phyloP scores from a whole-genome alignment of 1,140 invertebrate species.

The Heliconius melpomene region DNA sequence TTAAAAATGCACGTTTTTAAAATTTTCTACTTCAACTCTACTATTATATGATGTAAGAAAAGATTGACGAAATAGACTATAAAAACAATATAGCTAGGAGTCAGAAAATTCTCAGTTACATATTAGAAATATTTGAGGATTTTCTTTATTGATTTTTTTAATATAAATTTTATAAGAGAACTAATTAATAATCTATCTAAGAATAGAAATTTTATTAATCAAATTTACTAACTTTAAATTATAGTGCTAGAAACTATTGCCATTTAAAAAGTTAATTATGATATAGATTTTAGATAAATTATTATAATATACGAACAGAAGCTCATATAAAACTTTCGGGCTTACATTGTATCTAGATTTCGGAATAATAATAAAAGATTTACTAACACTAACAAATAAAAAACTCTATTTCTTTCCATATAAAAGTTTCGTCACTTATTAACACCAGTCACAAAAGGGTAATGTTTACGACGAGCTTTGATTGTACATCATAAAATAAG shows the following conservation, averaged over 20 bases:
- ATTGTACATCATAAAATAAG: neutral
- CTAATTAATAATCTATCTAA: no score
- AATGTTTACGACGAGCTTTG: neutral
- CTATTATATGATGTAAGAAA: neutral
- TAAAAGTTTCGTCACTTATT: constrained; percentile 1
- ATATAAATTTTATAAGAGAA: no score
- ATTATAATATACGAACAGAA: neutral
- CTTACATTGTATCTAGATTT: neutral
- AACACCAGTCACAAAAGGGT: constrained; percentile 10
- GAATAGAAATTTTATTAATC: no score
- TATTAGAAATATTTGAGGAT: no score
- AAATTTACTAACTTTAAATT: no score
- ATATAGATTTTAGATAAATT: no score
- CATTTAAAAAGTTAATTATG: neutral
- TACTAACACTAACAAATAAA: neutral
- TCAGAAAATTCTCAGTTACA: neutral
- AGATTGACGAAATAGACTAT: neutral
- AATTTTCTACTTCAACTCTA: neutral
- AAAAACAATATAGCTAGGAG: neutral
- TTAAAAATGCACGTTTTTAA: constrained; percentile 45
- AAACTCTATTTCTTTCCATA: neutral
- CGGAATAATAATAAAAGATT: neutral
- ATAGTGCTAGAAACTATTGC: neutral
- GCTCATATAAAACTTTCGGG: neutral
- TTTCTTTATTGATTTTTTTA: no score